Conservation (phyloP, 2,888 invertebrate species). For the Stenichneumon culpator region DNA sequence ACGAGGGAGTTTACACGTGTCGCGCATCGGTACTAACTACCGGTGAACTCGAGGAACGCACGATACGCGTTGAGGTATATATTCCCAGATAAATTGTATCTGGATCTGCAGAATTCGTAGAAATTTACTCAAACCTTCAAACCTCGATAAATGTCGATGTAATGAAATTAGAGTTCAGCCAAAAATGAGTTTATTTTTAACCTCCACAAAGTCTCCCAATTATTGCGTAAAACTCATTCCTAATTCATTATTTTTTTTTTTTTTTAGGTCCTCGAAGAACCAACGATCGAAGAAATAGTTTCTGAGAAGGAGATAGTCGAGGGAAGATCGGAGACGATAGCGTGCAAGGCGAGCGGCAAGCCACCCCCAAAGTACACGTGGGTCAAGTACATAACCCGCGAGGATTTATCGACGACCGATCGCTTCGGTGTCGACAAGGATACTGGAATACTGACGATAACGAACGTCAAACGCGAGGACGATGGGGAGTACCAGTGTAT, state of each 20-base stretch:
- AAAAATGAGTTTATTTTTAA: too few relatives aligned
- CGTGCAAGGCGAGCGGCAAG: slow-evolving; percentile 93
- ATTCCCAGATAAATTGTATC: neutral
- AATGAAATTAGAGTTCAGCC: too few relatives aligned
- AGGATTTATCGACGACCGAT: slow-evolving; percentile 90
- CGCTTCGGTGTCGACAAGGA: slow-evolving; percentile 90
- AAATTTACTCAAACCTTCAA: too few relatives aligned
- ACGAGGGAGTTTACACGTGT: slow-evolving; percentile 95
- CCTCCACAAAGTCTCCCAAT: too few relatives aligned
- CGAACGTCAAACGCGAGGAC: slow-evolving; percentile 91
- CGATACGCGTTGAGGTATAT: slow-evolving; percentile 92
- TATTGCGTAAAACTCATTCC: too few relatives aligned
- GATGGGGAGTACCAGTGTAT: slow-evolving; percentile 93
- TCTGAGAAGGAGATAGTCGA: slow-evolving; percentile 90
- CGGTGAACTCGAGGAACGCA: slow-evolving; percentile 91
- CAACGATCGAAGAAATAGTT: slow-evolving; percentile 89
- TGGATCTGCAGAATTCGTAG: too few relatives aligned
- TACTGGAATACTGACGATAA: slow-evolving; percentile 91
- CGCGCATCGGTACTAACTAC: slow-evolving; percentile 94
- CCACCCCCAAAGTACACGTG: slow-evolving; percentile 94
- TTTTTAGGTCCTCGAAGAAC: slow-evolving; percentile 90
- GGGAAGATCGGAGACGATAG: slow-evolving; percentile 91
- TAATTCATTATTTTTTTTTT: slow-evolving; percentile 25
- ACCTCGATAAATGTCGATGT: too few relatives aligned
- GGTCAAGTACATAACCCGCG: slow-evolving; percentile 91